A percentile compares a stretch with the other conserved stretches of the same genome.
Evolutionary conservation across 2,888 invertebrate species (phyloP).

Genomic region (Chaitophorus viminalis): DNA sequence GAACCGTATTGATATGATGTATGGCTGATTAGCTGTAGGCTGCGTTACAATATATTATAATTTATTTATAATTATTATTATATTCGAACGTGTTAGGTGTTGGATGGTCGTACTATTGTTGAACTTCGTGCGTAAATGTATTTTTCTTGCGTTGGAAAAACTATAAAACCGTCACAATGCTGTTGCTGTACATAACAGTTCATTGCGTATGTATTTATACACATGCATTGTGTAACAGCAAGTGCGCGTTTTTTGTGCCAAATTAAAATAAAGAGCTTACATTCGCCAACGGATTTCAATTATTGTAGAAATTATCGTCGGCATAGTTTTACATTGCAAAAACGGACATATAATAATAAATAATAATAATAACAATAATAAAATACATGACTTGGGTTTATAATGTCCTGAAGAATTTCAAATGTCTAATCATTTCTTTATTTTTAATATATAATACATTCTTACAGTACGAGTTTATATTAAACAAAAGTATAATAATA

Average conservation of each 20-base stretch:
- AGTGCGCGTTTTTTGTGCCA: not conserved
- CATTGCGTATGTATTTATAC: not conserved
- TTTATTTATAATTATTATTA: not conserved
- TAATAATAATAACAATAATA: not conserved
- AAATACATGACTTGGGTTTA: not conserved
- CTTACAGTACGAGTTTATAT: not conserved
- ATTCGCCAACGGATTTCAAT: not conserved
- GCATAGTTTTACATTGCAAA: not conserved
- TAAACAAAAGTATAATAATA: not conserved
- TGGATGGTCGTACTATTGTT: not conserved
- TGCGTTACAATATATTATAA: not conserved
- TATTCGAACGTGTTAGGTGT: not conserved
- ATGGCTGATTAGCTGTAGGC: not conserved
- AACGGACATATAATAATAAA: not conserved
- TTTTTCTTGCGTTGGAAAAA: not conserved
- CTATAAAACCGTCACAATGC: not conserved
- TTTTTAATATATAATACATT: not conserved
- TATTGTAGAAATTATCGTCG: not conserved
- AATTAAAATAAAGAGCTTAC: not conserved
- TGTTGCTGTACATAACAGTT: not conserved
- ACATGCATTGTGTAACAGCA: not conserved
- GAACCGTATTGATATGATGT: not conserved
- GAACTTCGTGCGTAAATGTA: not conserved
- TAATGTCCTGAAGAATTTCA: constrained; percentile 18
- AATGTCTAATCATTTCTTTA: not conserved